Base-by-base conservation (phyloP, 2,888 invertebrate species). In the Oscheius sp. region DNA sequence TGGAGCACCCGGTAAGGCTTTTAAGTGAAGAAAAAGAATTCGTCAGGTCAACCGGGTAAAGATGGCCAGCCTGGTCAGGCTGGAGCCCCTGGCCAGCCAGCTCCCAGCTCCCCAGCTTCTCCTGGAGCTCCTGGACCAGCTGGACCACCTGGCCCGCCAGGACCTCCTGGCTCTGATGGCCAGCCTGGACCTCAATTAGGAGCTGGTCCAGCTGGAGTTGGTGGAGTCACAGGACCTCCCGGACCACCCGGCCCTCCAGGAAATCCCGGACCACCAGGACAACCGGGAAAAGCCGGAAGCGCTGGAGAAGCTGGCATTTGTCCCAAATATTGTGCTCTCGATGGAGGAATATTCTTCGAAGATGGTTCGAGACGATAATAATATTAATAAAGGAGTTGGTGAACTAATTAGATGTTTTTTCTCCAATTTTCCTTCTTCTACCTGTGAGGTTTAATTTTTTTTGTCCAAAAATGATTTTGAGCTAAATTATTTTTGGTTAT, bases 301-400 rank as follows among this genome's bases (percentile, higher is more conserved):
- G 68, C 72, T 49, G 78, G 78, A 67, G 78, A 76, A 66, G 68
- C 72, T 38, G 76, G 76, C 50, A 73, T 75, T 67, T 78, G 77
- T 56, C 78, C 73, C 51, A 71, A 71, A 38, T 76, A 76, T 67
- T 76, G 76, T 57, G 72, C 76, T 5, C 67, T 68, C 66, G 76
- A 76, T 57, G 76, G 76, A 57, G 76, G 76, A 61, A 67, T 76
- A 57, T 76, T 76, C 71, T 76, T 76, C 74, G 74, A 76, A 57
- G 76, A 73, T 66, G 75, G 75, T 50, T 71, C 72, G 24, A 66
- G 70, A 9, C 50, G 64, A 22, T 64, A 64, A 64, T 33, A 33
- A 32, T 50, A 26, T 14, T 12, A 26, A 9, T 14, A 50, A 50
- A 50, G n/a, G n/a, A n/a, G n/a, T n/a, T n/a, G n/a, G n/a, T n/a